Base-by-base conservation (phyloP, 2,797 vertebrate species). In the Tauraco hartlaubi region DNA sequence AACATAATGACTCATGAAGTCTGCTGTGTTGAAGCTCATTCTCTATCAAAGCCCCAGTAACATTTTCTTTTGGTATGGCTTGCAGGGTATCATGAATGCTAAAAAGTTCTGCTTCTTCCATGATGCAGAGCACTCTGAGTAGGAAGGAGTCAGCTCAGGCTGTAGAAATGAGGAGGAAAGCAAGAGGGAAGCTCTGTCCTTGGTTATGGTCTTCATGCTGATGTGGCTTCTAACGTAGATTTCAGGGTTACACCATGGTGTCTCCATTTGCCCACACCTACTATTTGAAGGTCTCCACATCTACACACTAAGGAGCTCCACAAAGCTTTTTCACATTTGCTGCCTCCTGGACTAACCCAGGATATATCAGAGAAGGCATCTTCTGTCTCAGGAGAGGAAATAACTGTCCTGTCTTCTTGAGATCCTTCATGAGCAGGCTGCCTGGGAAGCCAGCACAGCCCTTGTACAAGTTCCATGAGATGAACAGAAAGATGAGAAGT, bases 401-500 rank as follows among this genome's bases (percentile, higher is more conserved):
- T 19, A 69, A 82, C 7, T 88, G 37, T 11, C 37, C 39, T 49
- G 19, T 39, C 26, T 83, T n/a, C 56, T 39, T 44, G 9, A 51
- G 28, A 17, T 59, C 25, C 20, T 52, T 64, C 49, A 43, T 0
- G 2, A 79, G 31, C 33, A 77, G 37, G 26, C n/a, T 80, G 37
- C 11, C 63, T 20, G 23, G 15, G 25, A 75, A 87, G 19, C 15
- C 29, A 81, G 37, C 0, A 0, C 48, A 92, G 35, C 18, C 17
- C 37, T 59, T 2, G 0, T 37, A 43, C 16, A 73, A 49, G 19
- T 9, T 31, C 25, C 1, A 1, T 5, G 12, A 85, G 28, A 66
- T 3, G 3, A 69, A 35, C 72, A 29, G 16, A 74, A 52, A 90
- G 44, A 31, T 8, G 31, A 71, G 74, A 39, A 80, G 33, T 66